Conservation (phyloP, 2,113 vertebrate genomes). For the Lycaon pictus region DNA sequence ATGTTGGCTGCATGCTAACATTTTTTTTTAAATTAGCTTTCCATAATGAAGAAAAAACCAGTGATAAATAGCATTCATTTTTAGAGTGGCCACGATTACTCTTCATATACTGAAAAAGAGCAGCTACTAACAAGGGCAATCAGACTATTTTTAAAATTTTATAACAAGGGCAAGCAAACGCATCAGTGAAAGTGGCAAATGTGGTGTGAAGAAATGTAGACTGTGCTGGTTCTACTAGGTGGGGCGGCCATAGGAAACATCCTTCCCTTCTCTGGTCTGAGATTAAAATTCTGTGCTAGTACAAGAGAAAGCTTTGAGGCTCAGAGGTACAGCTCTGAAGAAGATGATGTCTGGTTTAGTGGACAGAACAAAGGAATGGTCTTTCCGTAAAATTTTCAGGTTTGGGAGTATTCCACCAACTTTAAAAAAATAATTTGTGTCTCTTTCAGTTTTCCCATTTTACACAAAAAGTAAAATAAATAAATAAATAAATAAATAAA, state of each 20-base stretch:
- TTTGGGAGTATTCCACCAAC: neutral
- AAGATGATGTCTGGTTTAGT: neutral
- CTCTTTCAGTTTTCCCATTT: neutral
- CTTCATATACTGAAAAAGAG: neutral
- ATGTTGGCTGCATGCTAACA: neutral
- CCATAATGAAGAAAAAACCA: neutral
- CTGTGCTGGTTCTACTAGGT: neutral
- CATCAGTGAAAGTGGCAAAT: neutral
- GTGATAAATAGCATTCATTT: neutral
- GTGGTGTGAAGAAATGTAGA: neutral
- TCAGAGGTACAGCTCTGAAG: neutral
- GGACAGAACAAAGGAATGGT: neutral
- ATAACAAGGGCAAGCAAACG: neutral
- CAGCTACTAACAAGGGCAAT: neutral
- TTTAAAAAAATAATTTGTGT: neutral
- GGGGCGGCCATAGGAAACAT: neutral
- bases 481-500: no score
- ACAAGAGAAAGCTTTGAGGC: neutral
- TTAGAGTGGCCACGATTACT: neutral
- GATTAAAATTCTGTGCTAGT: neutral
- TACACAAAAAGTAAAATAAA: neutral
- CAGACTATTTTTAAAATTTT: neutral
- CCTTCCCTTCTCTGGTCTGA: neutral
- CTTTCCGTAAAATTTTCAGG: neutral
- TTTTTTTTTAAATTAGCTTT: neutral